Evolutionary conservation across 2,797 vertebrate species (phyloP), one percentile per base, ranked within the genome.

Genomic region (Macrochelys suwanniensis): DNA sequence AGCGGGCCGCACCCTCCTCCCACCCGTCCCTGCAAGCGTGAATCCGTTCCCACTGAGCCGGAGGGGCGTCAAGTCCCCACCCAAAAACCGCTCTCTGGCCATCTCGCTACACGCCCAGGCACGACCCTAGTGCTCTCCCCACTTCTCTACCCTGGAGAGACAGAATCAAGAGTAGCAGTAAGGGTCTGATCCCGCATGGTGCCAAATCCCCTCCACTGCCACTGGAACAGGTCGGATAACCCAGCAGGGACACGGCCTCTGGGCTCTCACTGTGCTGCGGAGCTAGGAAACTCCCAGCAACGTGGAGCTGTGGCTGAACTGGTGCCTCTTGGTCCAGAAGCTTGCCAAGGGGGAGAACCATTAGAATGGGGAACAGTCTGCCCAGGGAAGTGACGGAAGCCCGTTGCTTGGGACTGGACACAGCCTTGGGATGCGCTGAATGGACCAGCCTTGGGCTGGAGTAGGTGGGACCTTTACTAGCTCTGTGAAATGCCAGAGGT

Each of bases 401-500:
- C 7, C 7, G 2, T 37, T 37, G 19, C 17, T 68, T 19, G 23
- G 71, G 42, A 74, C 37, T 6, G 25, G n/a, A 50, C 15, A 11
- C 50, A 76, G 50, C 80, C 10, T 28, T 1, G 2, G 23, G 49
- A 6, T 6, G 19, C 10, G 12, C 74, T 47, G 26, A 53, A 68
- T 2, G 5, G n/a, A 23, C 28, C 53, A 57, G 4, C 12, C 65
- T 82, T 0, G 0, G 9, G 49, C 16, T 19, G 11, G 19, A 21
- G 33, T 3, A 31, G 2, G 6, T 21, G 54, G 42, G 31, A 89
- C 42, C 53, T 82, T 57, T 42, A 4, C 7, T 7, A 2, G 1
- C 53, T 12, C 31, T 31, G 26, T 1, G 1, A 65, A 59, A 31
- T 7, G 54, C 50, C 0, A 0, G 0, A 84, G 16, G 42, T 19